These are phyloP conservation scores for Ciconia maguari DNA, from an alignment of 2,113 vertebrate genomes.

Conservation along the genomic window DNA sequence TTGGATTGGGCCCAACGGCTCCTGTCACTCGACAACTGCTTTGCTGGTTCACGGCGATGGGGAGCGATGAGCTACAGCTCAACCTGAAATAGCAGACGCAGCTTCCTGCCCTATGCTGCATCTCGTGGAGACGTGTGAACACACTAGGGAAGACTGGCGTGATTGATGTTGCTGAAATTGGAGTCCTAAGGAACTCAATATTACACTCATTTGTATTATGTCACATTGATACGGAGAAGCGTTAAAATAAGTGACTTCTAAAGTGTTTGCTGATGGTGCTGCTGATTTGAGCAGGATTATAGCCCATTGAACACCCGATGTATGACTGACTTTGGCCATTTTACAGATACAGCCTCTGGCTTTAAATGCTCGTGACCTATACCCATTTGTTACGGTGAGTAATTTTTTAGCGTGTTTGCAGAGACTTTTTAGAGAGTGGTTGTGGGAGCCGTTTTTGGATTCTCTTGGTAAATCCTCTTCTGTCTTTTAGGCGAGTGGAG, in stretches of 20 bases:
- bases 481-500: neutral
- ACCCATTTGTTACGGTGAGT: neutral
- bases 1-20: neutral
- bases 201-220: slow-evolving; percentile 29
- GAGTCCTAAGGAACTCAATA: slow-evolving; percentile 8
- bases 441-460: neutral
- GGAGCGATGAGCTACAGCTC: neutral
- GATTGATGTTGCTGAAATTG: neutral
- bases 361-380: neutral
- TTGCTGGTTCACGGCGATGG: neutral
- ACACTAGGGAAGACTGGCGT: neutral
- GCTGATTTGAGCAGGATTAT: slow-evolving; percentile 4
- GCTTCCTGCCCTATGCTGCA: neutral
- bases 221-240: slow-evolving; percentile 16
- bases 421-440: neutral
- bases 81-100: neutral
- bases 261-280: slow-evolving; percentile 13
- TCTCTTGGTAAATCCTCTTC: neutral
- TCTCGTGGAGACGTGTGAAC: neutral
- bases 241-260: slow-evolving; percentile 38
- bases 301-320: neutral
- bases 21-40: accelerated
- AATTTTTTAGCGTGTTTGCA: neutral
- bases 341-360: neutral
- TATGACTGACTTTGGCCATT: neutral